Evolutionary conservation across 2,797 vertebrate genomes (phyloP).

Genomic region (Schizothorax lantsangensis): DNA sequence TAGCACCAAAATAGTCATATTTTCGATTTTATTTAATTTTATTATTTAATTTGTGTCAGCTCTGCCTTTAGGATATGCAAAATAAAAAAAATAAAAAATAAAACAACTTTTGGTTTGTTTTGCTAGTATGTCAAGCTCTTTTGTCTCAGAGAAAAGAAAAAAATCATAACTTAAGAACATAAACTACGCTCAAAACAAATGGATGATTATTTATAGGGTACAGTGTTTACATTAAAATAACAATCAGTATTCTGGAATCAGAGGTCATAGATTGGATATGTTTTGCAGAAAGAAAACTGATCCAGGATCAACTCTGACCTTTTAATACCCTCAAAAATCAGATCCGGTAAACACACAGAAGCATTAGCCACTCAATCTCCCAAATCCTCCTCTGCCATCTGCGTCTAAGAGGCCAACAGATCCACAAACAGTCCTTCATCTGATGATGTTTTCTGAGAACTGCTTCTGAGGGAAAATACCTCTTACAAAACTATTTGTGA

Average conservation of each 20-base stretch:
- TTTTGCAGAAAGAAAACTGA: not conserved
- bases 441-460: not conserved
- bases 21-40: not conserved
- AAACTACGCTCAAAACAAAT: not conserved
- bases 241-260: not conserved
- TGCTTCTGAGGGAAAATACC: conserved; percentile 49
- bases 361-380: not conserved
- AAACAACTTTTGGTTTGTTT: not conserved
- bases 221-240: not conserved
- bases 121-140: not conserved
- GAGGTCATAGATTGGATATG: not conserved
- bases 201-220: not conserved
- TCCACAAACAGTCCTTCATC: not conserved
- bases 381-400: not conserved
- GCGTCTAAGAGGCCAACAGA: not conserved
- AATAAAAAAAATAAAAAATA: not conserved
- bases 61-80: not conserved
- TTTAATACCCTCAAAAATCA: not conserved
- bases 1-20: not conserved
- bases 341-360: not conserved
- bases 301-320: not conserved
- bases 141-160: not conserved
- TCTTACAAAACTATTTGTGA: conserved; percentile 26
- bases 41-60: not conserved
- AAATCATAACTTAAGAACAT: not conserved